Percentiles rank a stretch among this genome's conserved stretches.
phyloP scores from a whole-genome alignment of 2,113 vertebrate genomes.

The Vidua chalybeata region DNA sequence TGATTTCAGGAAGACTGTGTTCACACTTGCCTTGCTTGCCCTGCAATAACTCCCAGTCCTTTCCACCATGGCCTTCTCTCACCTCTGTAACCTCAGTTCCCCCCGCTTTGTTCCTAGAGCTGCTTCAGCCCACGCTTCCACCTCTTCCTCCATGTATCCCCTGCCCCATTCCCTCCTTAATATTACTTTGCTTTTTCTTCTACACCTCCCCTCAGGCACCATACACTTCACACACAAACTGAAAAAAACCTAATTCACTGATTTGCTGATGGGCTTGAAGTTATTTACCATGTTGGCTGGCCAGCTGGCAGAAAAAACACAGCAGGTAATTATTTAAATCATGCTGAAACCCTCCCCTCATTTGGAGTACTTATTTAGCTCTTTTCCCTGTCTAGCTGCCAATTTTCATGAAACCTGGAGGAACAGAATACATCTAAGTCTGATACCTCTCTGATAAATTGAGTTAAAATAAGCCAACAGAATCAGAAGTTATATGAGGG shows the following conservation, averaged over 20 bases:
- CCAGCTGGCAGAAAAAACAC: slow-evolving; percentile 51
- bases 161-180: background rate
- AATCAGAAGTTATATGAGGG: slow-evolving; percentile 28
- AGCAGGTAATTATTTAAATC: slow-evolving; percentile 51
- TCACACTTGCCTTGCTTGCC: background rate
- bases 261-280: slow-evolving; percentile 11
- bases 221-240: background rate
- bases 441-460: background rate
- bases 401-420: slow-evolving; percentile 24
- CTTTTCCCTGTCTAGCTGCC: background rate
- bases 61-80: background rate
- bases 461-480: background rate
- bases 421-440: background rate
- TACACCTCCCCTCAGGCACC: background rate
- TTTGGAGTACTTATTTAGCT: slow-evolving; percentile 2
- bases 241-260: background rate
- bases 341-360: background rate
- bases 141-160: background rate
- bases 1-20: background rate
- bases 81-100: background rate
- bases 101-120: background rate
- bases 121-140: background rate
- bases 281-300: background rate
- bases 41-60: background rate
- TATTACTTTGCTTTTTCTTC: background rate